Percentiles rank a stretch among this genome's conserved stretches.
Evolutionary conservation across 1,140 invertebrate species (phyloP).

Genomic region (Papilio helenus): DNA sequence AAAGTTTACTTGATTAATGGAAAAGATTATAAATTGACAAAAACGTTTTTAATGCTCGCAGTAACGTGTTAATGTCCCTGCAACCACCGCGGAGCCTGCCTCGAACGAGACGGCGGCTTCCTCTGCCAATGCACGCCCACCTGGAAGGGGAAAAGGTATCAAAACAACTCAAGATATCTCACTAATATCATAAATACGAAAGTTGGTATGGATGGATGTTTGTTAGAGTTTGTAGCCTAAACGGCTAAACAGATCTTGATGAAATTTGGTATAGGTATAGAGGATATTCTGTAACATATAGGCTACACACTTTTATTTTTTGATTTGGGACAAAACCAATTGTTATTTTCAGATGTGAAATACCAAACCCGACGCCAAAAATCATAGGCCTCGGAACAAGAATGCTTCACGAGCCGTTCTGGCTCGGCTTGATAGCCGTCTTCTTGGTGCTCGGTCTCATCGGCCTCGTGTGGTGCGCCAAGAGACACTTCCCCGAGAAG

Average conservation of each 20-base stretch:
- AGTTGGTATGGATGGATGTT: not conserved
- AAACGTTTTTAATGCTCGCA: constrained; percentile 3
- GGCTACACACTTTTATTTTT: not conserved
- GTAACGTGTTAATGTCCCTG: constrained; percentile 87
- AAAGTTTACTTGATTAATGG: not conserved
- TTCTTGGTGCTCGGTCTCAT: constrained; percentile 89
- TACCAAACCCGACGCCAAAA: constrained; percentile 72
- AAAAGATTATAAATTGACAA: not conserved
- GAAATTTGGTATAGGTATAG: no score
- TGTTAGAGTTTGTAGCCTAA: no score
- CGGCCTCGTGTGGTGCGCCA: constrained; percentile 90
- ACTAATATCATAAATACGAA: no score
- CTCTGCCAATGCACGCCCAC: constrained; percentile 89
- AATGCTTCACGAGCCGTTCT: constrained; percentile 93
- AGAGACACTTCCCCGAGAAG: constrained; percentile 92
- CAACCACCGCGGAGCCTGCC: constrained; percentile 87
- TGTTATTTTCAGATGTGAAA: constrained; percentile 66
- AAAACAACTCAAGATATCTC: no score
- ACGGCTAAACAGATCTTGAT: no score
- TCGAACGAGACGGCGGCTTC: constrained; percentile 85
- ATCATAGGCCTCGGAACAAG: constrained; percentile 85
- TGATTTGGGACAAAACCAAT: not conserved
- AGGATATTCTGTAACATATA: no score
- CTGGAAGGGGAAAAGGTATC: constrained; percentile 85
- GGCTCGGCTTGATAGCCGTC: constrained; percentile 91